These are phyloP conservation scores for Salvelinus fontinalis DNA, from an alignment of 2,113 vertebrate genomes.

Conservation along the genomic window DNA sequence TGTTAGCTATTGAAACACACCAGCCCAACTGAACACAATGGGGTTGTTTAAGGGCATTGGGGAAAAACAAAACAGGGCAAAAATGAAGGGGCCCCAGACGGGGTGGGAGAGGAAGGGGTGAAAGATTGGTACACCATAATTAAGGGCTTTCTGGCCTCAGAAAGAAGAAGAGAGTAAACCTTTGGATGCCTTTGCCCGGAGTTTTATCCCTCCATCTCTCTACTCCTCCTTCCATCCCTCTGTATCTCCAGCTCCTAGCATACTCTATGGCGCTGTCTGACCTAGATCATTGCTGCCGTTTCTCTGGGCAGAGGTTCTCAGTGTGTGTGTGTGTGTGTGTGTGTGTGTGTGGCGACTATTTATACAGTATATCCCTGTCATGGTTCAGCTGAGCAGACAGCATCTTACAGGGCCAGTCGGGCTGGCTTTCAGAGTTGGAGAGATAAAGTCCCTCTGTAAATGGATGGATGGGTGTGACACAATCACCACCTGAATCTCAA, in stretches of 20 bases:
- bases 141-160: neutral
- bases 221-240: neutral
- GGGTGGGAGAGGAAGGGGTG: neutral
- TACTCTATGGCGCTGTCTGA: slow-evolving; percentile 11
- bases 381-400: slow-evolving; percentile 2
- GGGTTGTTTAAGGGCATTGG: neutral
- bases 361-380: slow-evolving; percentile 14
- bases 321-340: slow-evolving; percentile 12
- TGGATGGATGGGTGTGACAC: neutral
- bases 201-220: neutral
- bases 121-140: neutral
- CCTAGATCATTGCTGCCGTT: slow-evolving; percentile 26
- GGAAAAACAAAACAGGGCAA: neutral
- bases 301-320: neutral
- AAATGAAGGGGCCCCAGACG: neutral
- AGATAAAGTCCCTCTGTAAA: no score
- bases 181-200: neutral
- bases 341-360: slow-evolving; percentile 1
- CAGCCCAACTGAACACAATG: slow-evolving; percentile 17
- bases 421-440: neutral
- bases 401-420: neutral
- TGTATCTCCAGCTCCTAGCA: neutral
- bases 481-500: neutral
- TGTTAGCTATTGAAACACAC: slow-evolving; percentile 10
- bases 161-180: neutral